Conservation (phyloP, 2,888 invertebrate genomes). For the Drosophila meridionalis region DNA sequence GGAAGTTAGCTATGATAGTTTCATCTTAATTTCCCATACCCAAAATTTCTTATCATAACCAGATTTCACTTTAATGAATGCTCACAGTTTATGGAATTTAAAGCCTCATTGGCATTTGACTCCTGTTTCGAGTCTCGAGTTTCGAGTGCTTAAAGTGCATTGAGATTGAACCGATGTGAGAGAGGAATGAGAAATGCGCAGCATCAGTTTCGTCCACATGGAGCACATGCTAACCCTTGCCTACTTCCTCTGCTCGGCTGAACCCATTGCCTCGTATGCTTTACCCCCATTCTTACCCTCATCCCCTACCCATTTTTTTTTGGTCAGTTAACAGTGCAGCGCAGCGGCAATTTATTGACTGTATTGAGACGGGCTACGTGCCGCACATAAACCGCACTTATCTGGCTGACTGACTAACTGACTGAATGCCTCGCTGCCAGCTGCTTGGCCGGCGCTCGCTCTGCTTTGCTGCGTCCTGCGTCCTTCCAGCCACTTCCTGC, state of each 20-base stretch:
- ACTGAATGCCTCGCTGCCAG: slow-evolving; percentile 42
- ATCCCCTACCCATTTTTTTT: neutral
- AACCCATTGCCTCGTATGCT: neutral
- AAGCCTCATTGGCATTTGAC: slow-evolving; percentile 3
- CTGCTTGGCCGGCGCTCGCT: slow-evolving; percentile 16
- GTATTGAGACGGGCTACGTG: slow-evolving; percentile 78
- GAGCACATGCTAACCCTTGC: slow-evolving; percentile 51
- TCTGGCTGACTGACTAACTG: slow-evolving; percentile 78
- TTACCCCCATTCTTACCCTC: neutral
- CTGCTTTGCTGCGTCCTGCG: slow-evolving; percentile 9
- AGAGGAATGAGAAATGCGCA: slow-evolving; percentile 50
- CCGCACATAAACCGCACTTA: slow-evolving; percentile 79
- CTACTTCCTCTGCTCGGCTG: neutral
- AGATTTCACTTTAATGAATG: neutral
- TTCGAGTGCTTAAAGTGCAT: slow-evolving; percentile 29
- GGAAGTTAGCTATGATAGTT: too few relatives aligned
- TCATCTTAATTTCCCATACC: too few relatives aligned
- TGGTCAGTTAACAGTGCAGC: slow-evolving; percentile 66
- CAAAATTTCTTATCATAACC: neutral
- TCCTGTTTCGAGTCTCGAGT: neutral
- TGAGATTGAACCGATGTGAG: slow-evolving; percentile 29
- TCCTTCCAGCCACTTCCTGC: slow-evolving; percentile 51
- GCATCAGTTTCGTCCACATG: slow-evolving; percentile 57
- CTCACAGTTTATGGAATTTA: neutral
- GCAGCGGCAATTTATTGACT: slow-evolving; percentile 75